Conservation (phyloP, 2,113 vertebrate species). For the Barnardius zonarius region DNA sequence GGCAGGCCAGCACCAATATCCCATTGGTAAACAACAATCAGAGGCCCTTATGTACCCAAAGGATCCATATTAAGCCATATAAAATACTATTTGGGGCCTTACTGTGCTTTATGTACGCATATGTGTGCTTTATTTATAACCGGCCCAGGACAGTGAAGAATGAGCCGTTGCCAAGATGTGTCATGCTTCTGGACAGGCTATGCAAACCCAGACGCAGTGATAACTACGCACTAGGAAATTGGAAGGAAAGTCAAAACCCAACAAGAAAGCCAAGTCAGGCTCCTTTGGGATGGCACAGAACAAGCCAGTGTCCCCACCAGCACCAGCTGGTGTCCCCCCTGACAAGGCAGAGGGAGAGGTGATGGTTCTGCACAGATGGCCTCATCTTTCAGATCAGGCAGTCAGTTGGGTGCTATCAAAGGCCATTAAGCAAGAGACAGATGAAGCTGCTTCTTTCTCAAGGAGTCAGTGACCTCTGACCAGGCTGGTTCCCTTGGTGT, state of each 20-base stretch:
- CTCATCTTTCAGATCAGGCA: neutral
- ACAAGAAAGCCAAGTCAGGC: neutral
- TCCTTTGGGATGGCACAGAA: neutral
- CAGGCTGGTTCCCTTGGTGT: neutral
- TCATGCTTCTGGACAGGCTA: neutral
- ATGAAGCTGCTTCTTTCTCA: neutral
- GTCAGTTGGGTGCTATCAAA: neutral
- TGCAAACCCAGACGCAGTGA: neutral
- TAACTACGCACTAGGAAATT: neutral
- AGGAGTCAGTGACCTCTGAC: neutral
- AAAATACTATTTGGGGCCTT: neutral
- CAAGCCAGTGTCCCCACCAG: rapidly evolving
- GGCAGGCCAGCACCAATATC: neutral
- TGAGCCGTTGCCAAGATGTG: neutral
- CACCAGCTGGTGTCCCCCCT: rapidly evolving
- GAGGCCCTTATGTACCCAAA: neutral
- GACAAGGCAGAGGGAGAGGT: rapidly evolving
- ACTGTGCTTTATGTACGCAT: neutral
- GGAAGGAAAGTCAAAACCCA: neutral
- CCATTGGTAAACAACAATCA: neutral
- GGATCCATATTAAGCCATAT: neutral
- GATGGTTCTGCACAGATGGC: neutral
- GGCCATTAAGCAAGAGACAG: neutral
- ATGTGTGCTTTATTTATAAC: neutral
- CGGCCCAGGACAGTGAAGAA: neutral